Conservation (phyloP, 1,140 invertebrate species). For the Batillaria attramentaria region DNA sequence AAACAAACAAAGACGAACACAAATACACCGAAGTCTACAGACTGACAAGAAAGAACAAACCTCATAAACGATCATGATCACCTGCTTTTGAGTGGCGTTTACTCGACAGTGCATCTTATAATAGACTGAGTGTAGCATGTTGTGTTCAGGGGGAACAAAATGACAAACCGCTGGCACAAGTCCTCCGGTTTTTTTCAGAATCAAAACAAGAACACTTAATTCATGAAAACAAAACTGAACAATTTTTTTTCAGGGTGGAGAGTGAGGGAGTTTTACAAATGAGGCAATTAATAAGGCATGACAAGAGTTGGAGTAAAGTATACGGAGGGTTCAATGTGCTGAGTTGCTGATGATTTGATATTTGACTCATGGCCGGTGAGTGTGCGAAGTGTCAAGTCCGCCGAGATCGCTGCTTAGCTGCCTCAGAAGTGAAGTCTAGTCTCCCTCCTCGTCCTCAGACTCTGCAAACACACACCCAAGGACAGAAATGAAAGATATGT, state of each 20-base stretch:
- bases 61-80: no score
- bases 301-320: neutral
- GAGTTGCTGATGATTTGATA: neutral
- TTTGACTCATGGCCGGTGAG: neutral
- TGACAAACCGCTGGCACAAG: no score
- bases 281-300: neutral
- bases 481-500: neutral
- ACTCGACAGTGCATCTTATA: no score
- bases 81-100: no score
- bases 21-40: no score
- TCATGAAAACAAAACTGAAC: no score
- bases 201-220: no score
- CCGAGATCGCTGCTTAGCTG: conserved; percentile 22
- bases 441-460: conserved; percentile 32
- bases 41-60: no score
- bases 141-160: no score
- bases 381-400: neutral
- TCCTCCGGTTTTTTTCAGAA: no score
- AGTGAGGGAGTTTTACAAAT: neutral
- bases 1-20: no score
- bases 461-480: conserved; percentile 13
- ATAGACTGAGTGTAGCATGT: no score
- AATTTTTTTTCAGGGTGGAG: neutral
- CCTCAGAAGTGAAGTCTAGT: conserved; percentile 4
- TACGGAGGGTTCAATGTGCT: neutral